Evolutionary conservation across 2,113 vertebrate species (phyloP).

Genomic region (Toxostoma redivivum): DNA sequence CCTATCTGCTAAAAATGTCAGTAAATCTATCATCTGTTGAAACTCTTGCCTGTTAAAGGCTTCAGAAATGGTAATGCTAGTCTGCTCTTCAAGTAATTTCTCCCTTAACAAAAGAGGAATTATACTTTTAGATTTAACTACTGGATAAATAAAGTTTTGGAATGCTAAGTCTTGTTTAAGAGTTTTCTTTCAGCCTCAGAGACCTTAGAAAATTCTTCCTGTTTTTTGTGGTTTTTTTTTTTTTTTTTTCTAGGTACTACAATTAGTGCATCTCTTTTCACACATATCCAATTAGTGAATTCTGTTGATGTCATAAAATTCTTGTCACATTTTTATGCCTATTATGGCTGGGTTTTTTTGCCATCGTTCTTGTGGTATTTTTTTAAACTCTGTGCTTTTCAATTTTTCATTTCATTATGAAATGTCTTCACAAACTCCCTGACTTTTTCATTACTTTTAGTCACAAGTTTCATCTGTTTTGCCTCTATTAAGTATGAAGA

Average conservation of each 20-base stretch:
- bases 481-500: not conserved
- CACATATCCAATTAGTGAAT: not conserved
- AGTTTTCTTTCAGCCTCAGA: not conserved
- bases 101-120: not conserved
- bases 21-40: not conserved
- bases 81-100: not conserved
- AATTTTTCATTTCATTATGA: not conserved
- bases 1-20: not conserved
- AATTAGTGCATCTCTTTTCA: not conserved
- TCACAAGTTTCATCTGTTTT: not conserved
- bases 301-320: not conserved
- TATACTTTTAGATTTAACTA: not conserved
- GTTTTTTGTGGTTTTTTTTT: not conserved
- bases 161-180: not conserved
- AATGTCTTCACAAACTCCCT: not conserved
- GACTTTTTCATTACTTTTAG: not conserved
- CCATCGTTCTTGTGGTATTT: not conserved
- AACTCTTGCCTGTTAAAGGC: not conserved
- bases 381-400: not conserved
- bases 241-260: not conserved
- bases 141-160: not conserved
- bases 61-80: not conserved
- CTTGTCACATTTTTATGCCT: not conserved
- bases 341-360: not conserved
- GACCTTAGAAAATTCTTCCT: not conserved